phyloP scores from a whole-genome alignment of 2,888 invertebrate species.

The Graphium colonna region DNA sequence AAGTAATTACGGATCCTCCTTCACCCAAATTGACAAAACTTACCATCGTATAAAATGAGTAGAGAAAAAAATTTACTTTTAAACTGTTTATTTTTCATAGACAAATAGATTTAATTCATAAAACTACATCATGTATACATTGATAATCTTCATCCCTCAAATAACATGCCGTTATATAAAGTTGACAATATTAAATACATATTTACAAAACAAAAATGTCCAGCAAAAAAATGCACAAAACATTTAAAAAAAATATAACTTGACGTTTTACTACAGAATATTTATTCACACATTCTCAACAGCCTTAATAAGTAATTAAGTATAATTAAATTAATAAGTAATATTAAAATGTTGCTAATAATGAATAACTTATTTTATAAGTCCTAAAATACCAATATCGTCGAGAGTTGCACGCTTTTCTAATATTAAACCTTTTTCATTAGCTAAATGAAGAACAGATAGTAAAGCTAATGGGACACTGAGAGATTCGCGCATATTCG shows the following conservation, averaged over 20 bases:
- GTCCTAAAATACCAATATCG: conserved; percentile 75
- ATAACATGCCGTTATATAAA: conserved; percentile 2
- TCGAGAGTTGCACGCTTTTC: conserved; percentile 70
- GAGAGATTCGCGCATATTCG: conserved; percentile 85
- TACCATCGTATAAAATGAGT: too few species aligned
- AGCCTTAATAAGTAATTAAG: not conserved
- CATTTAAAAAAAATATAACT: not conserved
- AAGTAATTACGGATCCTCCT: too few species aligned
- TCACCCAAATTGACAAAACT: too few species aligned
- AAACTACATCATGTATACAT: conserved; percentile 32
- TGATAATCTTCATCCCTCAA: conserved; percentile 14
- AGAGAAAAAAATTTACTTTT: not conserved
- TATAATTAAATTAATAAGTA: too few species aligned
- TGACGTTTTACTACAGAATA: not conserved
- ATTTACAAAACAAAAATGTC: conserved; percentile 31
- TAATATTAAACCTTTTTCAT: conserved; percentile 85
- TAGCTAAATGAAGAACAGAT: conserved; percentile 90
- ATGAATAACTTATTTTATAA: conserved; percentile 41
- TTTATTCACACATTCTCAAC: not conserved
- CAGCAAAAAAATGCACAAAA: conserved; percentile 21
- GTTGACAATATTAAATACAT: conserved; percentile 17
- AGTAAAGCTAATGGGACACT: conserved; percentile 89
- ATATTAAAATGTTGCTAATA: too few species aligned
- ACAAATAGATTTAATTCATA: conserved; percentile 27
- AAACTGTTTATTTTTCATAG: conserved; percentile 23